Base-by-base conservation (phyloP, 1,140 invertebrate genomes). In the Daktulosphaira vitifoliae region DNA sequence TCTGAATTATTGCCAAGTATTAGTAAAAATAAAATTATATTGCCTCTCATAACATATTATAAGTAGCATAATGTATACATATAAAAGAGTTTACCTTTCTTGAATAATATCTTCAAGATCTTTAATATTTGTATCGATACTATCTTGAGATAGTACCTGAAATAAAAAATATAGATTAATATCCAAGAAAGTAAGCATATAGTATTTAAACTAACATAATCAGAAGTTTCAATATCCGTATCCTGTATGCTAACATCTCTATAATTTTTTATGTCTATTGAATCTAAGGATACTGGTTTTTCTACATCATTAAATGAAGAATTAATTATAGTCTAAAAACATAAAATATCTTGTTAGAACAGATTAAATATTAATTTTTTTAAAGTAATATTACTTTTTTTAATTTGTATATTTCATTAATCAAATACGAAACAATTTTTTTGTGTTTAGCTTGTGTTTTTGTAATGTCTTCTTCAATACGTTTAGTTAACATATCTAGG, bases 391-490 rank as follows among this genome's bases (percentile, higher is more conserved):
- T 23, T 33, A 62, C 56, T 18, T 62, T 62, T 48, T 62, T 62
- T 33, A 62, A 25, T 62, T 62, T 62, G 18, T 62, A 33, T 15
- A 62, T 62, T 48, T 62, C 56, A 62, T 62, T 62, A 9, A 48
- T 20, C 46, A 62, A 62, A 46, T 62, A 62, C 8, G 56, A 46
- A 48, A 62, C 56, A 46, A 62, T 62, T 9, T 62, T 62, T 18
- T 62, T 62, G 29, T 62, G 56, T 62, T 62, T 62, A 18, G 16
- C 25, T 33, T 62, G 56, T 8, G 56, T 62, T 48, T 62, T 62
- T 62, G 56, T 62, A n/a, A 62, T 62, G 44, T 62, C 56, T 29
- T 62, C 56, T 62, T 48, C 56, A 46, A 62, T 62, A 22, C 56
- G 56, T 62, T 62, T 62, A 29, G 25, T 62, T 20, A 62, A 62